Base-by-base conservation (phyloP, 2,113 vertebrate species). In the Hyperopisus bebe region DNA sequence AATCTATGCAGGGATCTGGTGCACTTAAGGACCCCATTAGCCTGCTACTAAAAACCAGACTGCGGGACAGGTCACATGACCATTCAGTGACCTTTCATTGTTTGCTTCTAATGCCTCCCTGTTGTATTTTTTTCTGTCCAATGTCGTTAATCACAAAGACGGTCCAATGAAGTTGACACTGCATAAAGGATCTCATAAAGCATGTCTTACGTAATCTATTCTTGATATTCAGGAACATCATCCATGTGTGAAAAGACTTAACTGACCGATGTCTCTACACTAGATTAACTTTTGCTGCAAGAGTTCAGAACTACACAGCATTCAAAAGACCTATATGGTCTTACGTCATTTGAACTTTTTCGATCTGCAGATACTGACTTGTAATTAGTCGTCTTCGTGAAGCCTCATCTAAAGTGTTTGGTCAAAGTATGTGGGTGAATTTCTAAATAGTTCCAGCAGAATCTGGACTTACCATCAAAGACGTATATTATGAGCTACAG, bases 11-110 rank as follows among this genome's bases (percentile, higher is more conserved):
- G 10, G 47, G 88, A 35, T 77, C 35, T 19, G 5, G 13, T 15
- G 77, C 80, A 85, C 51, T 89, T 89, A 58, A 89, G 27, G 27
- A n/a, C 1, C 24, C 50, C n/a, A 84, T 83, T 89, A 83, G n/a
- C 42, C 3, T 47, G 1, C 53, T 80, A 13, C 80, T 84, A 84
- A 84, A 82, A 51, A 48, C 70, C n/a, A 17, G 24, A 11, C 15
- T 27, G 44, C 11, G 19, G 77, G n/a, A 48, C 31, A 24, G 31
- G n/a, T 27, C 47, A 46, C 19, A 13, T 15, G 58, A 27, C 62
- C 70, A 13, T 39, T 70, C 7, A 74, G 24, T 88, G 87, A 83
- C 35, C 35, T 83, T 83, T 47, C 39, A 46, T 47, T 84, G 44
- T 39, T 47, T 47, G 62, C 5, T 35, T 70, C n/a, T 27, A 19